phyloP scores from a whole-genome alignment of 2,797 vertebrate genomes.

The Premnoplex brunnescens region DNA sequence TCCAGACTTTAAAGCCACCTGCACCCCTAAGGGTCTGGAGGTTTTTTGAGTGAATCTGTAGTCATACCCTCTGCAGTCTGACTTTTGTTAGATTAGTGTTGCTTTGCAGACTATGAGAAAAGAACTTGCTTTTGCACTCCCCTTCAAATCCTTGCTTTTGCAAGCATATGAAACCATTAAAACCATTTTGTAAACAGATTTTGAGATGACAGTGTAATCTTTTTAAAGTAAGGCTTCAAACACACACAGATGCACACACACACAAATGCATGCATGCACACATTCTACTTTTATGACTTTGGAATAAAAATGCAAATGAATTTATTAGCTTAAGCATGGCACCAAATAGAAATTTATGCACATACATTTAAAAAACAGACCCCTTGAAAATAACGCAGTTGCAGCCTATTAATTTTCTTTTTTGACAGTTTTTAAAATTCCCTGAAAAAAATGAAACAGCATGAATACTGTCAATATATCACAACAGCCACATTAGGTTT shows the following conservation, averaged over 20 bases:
- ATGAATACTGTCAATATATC: slow-evolving; percentile 89
- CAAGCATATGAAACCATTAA: slow-evolving; percentile 23
- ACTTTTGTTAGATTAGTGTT: slow-evolving; percentile 36
- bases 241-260: not conserved
- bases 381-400: slow-evolving; percentile 77
- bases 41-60: slow-evolving; percentile 13
- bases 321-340: slow-evolving; percentile 77
- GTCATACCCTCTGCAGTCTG: not conserved
- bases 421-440: slow-evolving; percentile 84
- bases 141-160: not conserved
- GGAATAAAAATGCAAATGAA: slow-evolving; percentile 80
- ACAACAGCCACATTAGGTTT: slow-evolving; percentile 99
- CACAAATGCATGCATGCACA: not conserved
- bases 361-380: slow-evolving; percentile 77
- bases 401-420: slow-evolving; percentile 79
- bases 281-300: slow-evolving; percentile 69
- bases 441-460: slow-evolving; percentile 85
- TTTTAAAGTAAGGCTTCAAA: slow-evolving; percentile 44
- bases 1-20: slow-evolving; percentile 20
- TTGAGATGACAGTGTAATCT: slow-evolving; percentile 26
- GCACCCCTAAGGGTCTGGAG: not conserved
- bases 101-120: slow-evolving; percentile 21
- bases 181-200: slow-evolving; percentile 56
- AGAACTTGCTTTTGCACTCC: not conserved
- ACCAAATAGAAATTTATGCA: slow-evolving; percentile 81